Base-by-base conservation (phyloP, 2,113 vertebrate species). In the Clarias batrachus region DNA sequence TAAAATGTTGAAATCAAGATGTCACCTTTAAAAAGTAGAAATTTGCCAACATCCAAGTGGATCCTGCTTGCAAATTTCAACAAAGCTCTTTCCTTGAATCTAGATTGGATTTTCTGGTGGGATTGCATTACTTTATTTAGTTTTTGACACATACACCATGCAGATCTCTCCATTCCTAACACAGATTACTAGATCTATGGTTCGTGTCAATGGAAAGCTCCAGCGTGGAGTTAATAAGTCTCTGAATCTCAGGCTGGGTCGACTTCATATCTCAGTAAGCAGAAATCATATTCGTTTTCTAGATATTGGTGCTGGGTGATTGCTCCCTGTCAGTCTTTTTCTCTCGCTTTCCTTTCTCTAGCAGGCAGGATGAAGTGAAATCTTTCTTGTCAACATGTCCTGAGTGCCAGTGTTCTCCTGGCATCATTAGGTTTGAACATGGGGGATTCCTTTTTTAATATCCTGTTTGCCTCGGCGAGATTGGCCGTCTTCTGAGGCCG, bases 201-300 rank as follows among this genome's bases (percentile, higher is more conserved):
- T 54, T 48, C 56, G 19, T 82, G 83, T 87, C 68, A 82, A 83
- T 84, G 80, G 62, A 52, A 48, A 70, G 54, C 71, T 85, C 80
- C 17, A 73, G 74, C 30, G 78, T 56, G 54, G 68, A 85, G 83
- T 88, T 86, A 88, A 88, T 84, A 86, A 90, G 82, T 86, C 74
- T 77, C 56, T 14, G 52, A 86, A 86, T 73, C 54, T 8, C 74
- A 77, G 59, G 4, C 82, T 84, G 77, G 88, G 81, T 52, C 54
- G 85, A 84, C 74, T 83, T 81, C 78, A 86, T 95, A 95, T 95
- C 95, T 96, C 94, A 92, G 95, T 95, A 96, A 96, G 96, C 93
- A 96, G 94, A 95, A 95, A 94, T 94, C 94, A 94, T 95, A 94
- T 94, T 94, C 48, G 62, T 78, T 85, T 79, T 88, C 74, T 70